Evolutionary conservation across 2,113 vertebrate species (phyloP).

Genomic region (Calonectris borealis): DNA sequence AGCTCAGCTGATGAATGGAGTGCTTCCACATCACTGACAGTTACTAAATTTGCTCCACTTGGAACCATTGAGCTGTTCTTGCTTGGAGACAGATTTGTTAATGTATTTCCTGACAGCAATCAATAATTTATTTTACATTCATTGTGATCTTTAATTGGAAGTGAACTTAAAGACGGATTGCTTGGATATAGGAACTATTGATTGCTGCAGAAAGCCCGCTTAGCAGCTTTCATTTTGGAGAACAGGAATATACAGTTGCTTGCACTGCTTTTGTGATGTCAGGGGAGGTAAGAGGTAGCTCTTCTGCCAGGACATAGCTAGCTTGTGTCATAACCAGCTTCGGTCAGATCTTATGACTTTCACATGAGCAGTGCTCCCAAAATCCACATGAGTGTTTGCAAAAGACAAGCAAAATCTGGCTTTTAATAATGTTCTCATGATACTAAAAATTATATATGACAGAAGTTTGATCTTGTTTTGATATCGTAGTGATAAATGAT

Average conservation of each 20-base stretch:
- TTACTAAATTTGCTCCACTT: slow-evolving; percentile 10
- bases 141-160: slow-evolving; percentile 43
- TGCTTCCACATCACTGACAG: neutral
- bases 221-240: slow-evolving; percentile 5
- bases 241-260: neutral
- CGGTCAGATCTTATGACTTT: neutral
- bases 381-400: neutral
- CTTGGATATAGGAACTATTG: neutral
- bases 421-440: neutral
- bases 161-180: slow-evolving; percentile 11
- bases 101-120: slow-evolving; percentile 34
- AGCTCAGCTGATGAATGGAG: neutral
- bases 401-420: neutral
- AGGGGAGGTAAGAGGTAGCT: neutral
- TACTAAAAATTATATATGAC: neutral
- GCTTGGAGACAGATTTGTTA: slow-evolving; percentile 44
- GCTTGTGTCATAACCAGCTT: neutral
- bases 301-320: neutral
- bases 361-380: neutral
- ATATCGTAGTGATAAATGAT: neutral
- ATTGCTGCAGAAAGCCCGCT: slow-evolving; percentile 38
- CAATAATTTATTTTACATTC: slow-evolving; percentile 64
- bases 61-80: slow-evolving; percentile 33
- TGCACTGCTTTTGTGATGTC: neutral
- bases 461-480: neutral